These are phyloP conservation scores for Equus przewalskii DNA, from an alignment of 2,113 vertebrate species.

Conservation along the genomic window DNA sequence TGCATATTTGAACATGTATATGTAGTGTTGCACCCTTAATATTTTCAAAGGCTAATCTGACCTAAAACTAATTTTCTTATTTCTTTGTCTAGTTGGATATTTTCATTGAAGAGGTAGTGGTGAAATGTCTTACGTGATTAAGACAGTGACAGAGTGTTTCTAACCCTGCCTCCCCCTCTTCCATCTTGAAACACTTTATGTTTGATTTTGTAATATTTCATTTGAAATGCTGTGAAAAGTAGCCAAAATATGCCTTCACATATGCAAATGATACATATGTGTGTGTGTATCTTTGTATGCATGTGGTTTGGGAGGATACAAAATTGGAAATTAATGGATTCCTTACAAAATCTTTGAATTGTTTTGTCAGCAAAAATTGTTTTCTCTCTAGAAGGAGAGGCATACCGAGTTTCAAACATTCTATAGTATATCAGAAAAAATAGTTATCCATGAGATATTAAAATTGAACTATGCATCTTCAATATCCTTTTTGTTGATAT, in stretches of 20 bases:
- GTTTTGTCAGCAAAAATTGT: not conserved
- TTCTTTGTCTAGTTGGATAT: not conserved
- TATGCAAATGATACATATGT: not conserved
- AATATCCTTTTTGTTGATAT: not conserved
- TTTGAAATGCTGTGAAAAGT: not conserved
- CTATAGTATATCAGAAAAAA: not conserved
- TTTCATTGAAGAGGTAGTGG: not conserved
- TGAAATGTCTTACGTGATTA: not conserved
- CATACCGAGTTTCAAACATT: not conserved
- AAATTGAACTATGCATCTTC: not conserved
- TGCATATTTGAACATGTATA: not conserved
- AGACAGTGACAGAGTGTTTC: not conserved
- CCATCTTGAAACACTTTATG: not conserved
- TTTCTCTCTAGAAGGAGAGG: not conserved
- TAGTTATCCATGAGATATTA: not conserved
- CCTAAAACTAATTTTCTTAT: not conserved
- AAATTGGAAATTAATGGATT: not conserved
- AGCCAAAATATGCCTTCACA: not conserved
- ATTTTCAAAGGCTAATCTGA: conserved; percentile 8
- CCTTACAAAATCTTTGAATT: not conserved
- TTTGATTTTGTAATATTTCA: not conserved
- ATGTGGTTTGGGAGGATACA: not conserved
- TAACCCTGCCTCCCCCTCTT: not conserved
- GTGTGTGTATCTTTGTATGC: not conserved
- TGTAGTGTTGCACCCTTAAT: not conserved